Conservation (phyloP, 2,797 vertebrate species). For the Picus viridis region DNA sequence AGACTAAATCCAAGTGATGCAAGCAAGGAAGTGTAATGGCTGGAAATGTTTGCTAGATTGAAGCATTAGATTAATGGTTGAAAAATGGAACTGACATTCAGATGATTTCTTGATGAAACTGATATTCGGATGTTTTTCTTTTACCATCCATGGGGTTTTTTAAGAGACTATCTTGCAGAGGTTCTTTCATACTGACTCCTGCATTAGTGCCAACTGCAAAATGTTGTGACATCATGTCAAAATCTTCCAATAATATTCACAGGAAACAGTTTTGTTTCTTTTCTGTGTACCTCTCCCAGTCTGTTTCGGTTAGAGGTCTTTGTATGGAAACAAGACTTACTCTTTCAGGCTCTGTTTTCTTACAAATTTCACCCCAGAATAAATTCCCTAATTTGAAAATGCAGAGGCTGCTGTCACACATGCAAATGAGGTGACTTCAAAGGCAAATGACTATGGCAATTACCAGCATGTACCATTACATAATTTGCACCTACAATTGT, state of each 20-base stretch:
- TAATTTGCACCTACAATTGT: neutral
- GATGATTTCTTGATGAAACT: neutral
- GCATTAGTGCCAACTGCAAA: neutral
- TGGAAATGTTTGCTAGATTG: neutral
- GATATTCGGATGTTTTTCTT: neutral
- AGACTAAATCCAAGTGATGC: neutral
- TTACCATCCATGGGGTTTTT: neutral
- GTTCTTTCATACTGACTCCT: neutral
- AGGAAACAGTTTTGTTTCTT: neutral
- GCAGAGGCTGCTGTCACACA: neutral
- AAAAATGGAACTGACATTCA: neutral
- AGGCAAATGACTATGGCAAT: neutral
- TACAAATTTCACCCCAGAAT: neutral
- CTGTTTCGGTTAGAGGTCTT: neutral
- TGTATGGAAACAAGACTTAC: neutral
- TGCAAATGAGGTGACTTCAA: neutral
- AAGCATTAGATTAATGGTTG: neutral
- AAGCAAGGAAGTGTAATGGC: neutral
- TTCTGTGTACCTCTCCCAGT: neutral
- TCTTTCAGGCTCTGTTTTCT: neutral
- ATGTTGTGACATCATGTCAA: neutral
- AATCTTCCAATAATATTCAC: conserved; percentile 34
- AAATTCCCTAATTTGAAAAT: neutral
- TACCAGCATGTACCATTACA: neutral
- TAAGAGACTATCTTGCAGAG: neutral